Evolutionary conservation across 2,797 vertebrate genomes (phyloP).

Genomic region (Melanotaenia parkinsoni): DNA sequence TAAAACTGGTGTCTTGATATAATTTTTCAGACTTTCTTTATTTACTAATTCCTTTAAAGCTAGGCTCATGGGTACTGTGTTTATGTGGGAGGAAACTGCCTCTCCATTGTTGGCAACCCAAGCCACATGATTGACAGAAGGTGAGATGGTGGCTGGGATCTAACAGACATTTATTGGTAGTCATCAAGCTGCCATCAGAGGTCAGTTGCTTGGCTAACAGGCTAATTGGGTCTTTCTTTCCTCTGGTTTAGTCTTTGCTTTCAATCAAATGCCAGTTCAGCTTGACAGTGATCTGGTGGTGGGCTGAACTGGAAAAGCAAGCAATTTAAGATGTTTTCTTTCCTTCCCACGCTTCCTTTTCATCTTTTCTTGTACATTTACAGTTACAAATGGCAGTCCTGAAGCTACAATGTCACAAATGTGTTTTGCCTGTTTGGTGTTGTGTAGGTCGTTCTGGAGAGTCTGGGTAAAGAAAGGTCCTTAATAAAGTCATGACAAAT

Average conservation of each 20-base stretch:
- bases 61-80: not conserved
- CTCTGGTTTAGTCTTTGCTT: slow-evolving; percentile 36
- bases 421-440: slow-evolving; percentile 30
- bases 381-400: slow-evolving; percentile 56
- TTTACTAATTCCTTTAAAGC: slow-evolving; percentile 19
- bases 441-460: slow-evolving; percentile 29
- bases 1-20: slow-evolving; percentile 3
- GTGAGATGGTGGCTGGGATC: slow-evolving; percentile 19
- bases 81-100: slow-evolving; percentile 20
- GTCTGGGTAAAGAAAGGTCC: not conserved
- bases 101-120: slow-evolving; percentile 9
- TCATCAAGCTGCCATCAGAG: slow-evolving; percentile 62
- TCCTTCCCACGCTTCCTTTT: slow-evolving; percentile 35
- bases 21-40: slow-evolving; percentile 5
- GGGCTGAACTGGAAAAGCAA: slow-evolving; percentile 50
- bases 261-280: slow-evolving; percentile 63
- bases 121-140: slow-evolving; percentile 43
- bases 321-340: slow-evolving; percentile 65
- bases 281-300: slow-evolving; percentile 44
- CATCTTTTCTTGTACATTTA: slow-evolving; percentile 43
- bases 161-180: slow-evolving; percentile 68
- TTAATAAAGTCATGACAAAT: too few species aligned
- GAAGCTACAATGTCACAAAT: slow-evolving; percentile 50
- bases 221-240: slow-evolving; percentile 64
- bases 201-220: slow-evolving; percentile 53